Conservation (phyloP, 2,888 invertebrate species). For the Metellina segmentata region DNA sequence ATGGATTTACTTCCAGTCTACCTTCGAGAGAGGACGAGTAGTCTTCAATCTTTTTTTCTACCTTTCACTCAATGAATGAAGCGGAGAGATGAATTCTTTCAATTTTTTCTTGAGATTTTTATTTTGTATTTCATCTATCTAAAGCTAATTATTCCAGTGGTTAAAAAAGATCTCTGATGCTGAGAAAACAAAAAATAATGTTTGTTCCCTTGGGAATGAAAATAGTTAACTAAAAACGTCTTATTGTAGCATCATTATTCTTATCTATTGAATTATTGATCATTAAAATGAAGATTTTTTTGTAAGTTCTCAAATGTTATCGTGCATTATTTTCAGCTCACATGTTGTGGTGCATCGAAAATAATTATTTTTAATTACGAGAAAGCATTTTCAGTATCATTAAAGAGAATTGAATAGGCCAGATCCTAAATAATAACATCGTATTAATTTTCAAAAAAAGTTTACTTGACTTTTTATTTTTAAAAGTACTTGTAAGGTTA, state of each 20-base stretch:
- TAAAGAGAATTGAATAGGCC: no score
- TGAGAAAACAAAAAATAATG: background rate
- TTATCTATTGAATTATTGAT: background rate
- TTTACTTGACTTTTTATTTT: no score
- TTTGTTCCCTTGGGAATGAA: background rate
- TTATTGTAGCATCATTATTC: background rate
- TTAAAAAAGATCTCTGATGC: background rate
- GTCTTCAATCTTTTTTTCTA: background rate
- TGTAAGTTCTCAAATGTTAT: background rate
- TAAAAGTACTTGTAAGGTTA: no score
- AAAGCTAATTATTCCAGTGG: background rate
- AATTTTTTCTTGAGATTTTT: background rate
- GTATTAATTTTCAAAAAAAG: no score
- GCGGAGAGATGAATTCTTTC: background rate
- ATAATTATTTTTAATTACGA: no score
- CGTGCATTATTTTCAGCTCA: no score
- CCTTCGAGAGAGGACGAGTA: no score
- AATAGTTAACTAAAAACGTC: background rate
- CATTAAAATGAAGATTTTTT: background rate
- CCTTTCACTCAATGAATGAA: constrained; percentile 1
- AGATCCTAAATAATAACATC: no score
- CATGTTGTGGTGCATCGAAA: no score
- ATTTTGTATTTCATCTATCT: background rate
- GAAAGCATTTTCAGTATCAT: no score
- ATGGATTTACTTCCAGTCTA: background rate